phyloP scores from a whole-genome alignment of 2,113 vertebrate genomes.

The Lagopus leucura region DNA sequence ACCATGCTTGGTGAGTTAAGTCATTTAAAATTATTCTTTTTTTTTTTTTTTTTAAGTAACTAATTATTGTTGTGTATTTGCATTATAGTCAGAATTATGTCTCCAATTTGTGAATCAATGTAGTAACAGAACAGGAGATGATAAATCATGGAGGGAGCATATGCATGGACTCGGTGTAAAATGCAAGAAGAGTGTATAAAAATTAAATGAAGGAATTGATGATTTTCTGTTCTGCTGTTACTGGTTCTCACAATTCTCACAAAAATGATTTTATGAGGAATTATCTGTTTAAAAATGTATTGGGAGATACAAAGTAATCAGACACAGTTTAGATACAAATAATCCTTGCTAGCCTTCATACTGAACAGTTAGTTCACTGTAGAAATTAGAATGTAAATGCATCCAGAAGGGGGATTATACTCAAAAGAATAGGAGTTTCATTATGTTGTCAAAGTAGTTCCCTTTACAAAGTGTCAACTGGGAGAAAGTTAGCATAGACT shows the following conservation, averaged over 20 bases:
- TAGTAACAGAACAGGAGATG: not conserved
- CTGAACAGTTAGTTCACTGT: not conserved
- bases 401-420: not conserved
- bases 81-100: not conserved
- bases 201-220: not conserved
- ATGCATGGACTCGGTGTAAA: not conserved
- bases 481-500: not conserved
- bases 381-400: not conserved
- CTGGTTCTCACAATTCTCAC: not conserved
- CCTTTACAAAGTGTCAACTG: not conserved
- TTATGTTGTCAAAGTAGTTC: not conserved
- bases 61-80: not conserved
- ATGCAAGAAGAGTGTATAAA: not conserved
- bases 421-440: not conserved
- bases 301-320: not conserved
- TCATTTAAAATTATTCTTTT: not conserved
- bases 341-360: not conserved
- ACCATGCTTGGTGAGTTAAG: conserved; percentile 88
- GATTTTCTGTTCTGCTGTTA: not conserved
- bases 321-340: not conserved
- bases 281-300: not conserved
- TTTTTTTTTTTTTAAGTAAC: not conserved
- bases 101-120: not conserved
- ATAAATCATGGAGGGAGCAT: not conserved
- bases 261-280: not conserved